These are phyloP conservation scores for Drosophila atripex DNA, from an alignment of 2,888 invertebrate species.

Conservation along the genomic window DNA sequence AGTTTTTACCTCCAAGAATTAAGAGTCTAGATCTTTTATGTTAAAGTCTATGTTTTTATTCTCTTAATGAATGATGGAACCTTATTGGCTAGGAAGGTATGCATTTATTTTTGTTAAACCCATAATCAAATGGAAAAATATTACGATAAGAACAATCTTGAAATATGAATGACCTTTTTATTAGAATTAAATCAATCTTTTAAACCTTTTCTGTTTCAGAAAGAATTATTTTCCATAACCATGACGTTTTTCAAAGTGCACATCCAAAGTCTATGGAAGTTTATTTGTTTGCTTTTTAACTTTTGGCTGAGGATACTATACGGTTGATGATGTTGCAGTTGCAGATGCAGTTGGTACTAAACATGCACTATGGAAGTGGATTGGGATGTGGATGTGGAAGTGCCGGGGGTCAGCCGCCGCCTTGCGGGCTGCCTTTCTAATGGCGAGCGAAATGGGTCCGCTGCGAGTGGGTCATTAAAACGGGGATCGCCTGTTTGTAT, in stretches of 20 bases:
- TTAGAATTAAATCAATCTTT: no score
- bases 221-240: neutral
- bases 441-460: conserved; percentile 62
- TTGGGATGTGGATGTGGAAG: conserved; percentile 38
- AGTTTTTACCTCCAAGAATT: no score
- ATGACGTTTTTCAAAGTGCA: conserved; percentile 6
- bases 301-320: conserved; percentile 25
- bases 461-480: conserved; percentile 65
- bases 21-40: no score
- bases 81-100: no score
- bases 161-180: no score
- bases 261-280: conserved; percentile 29
- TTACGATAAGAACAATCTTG: no score
- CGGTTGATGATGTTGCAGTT: conserved; percentile 33
- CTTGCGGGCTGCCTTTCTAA: conserved; percentile 75
- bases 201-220: neutral
- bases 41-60: no score
- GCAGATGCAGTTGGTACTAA: conserved; percentile 15
- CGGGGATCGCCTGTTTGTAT: conserved; percentile 43
- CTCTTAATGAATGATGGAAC: no score
- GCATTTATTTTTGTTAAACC: no score
- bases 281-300: conserved; percentile 18
- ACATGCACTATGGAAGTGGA: conserved; percentile 13
- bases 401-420: conserved; percentile 74
- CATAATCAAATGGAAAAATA: no score